Evolutionary conservation across 2,113 vertebrate species (phyloP), one percentile per base, ranked within the genome.

Genomic region (Nothobranchius furzeri): DNA sequence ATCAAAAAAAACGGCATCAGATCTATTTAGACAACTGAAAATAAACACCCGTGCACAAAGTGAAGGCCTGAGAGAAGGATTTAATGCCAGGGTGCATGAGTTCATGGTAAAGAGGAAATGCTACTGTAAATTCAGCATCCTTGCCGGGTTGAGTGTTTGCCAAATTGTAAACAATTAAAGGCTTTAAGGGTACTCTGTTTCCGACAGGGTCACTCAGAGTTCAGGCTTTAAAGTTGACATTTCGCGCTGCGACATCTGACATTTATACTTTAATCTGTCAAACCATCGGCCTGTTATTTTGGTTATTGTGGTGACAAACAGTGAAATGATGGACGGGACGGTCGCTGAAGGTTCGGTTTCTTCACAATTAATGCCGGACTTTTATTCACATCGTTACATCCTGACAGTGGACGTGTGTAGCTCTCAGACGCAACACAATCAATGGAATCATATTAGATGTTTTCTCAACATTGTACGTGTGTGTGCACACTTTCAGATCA

Each of bases 361-460:
- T 36, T 12, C 7, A 12, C 36, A 46, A 64, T 64, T 20, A 40
- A 51, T 46, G 36, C 48, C 1, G 24, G 47, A 51, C 52, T 46
- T 25, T 37, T 54, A 36, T 47, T 30, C n/a, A 30, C 50, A 9
- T 37, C 17, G 25, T 43, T 12, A 42, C 37, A 46, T 11, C 37
- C 1, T 49, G 20, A 20, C 6, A 2, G 0, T 47, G 56, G 48
- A 52, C 48, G 59, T 62, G 50, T 48, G 45, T n/a, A 46, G 20
- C 47, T 68, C 46, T 25, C 59, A 61, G 46, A n/a, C 17, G 3
- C 61, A 74, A 71, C 71, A 61, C 70, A 85, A 82, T 82, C 66
- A 72, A 62, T 65, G 60, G 64, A 59, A 69, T 77, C 57, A 75
- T 85, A 85, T 85, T 77, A 54, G 60, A 75, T 83, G 64, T 69